Evolutionary conservation across 1,140 invertebrate species (phyloP).

Genomic region (Diplogasteroides magnus): DNA sequence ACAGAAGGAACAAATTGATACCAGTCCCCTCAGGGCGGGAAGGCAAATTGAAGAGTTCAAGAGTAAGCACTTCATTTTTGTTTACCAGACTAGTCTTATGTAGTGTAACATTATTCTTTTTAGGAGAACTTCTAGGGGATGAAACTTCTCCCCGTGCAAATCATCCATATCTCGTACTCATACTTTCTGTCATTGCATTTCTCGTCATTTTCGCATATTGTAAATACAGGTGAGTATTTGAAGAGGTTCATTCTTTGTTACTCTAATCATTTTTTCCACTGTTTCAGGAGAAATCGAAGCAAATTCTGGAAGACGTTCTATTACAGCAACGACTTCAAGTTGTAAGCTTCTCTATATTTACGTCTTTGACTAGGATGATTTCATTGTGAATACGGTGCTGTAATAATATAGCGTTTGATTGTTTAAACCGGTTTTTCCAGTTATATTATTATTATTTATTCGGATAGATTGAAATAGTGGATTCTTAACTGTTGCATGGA

Average conservation of each 20-base stretch:
- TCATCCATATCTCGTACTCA: slow-evolving; percentile 34
- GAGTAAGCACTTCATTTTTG: slow-evolving; percentile 1
- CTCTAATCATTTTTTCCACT: no score
- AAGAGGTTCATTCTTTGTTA: no score
- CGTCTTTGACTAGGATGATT: no score
- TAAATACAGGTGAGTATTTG: slow-evolving; percentile 49
- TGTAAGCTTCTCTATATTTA: slow-evolving; percentile 38
- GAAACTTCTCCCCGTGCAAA: slow-evolving; percentile 6
- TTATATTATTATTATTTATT: no score
- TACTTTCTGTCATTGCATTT: slow-evolving; percentile 39
- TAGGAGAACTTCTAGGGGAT: slow-evolving; percentile 10
- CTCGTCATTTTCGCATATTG: slow-evolving; percentile 37
- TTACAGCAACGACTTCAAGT: slow-evolving; percentile 52
- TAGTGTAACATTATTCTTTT: no score
- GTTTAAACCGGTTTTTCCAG: no score
- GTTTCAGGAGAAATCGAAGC: slow-evolving; percentile 44
- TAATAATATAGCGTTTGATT: no score
- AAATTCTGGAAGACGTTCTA: slow-evolving; percentile 55
- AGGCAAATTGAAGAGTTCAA: slow-evolving; percentile 37
- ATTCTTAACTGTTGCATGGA: no score
- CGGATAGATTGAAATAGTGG: no score
- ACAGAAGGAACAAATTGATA: slow-evolving; percentile 16
- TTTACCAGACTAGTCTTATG: not conserved
- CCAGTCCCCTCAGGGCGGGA: slow-evolving; percentile 38
- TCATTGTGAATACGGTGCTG: no score